Conservation (phyloP, 2,888 invertebrate genomes). For the Uropetala carovei region DNA sequence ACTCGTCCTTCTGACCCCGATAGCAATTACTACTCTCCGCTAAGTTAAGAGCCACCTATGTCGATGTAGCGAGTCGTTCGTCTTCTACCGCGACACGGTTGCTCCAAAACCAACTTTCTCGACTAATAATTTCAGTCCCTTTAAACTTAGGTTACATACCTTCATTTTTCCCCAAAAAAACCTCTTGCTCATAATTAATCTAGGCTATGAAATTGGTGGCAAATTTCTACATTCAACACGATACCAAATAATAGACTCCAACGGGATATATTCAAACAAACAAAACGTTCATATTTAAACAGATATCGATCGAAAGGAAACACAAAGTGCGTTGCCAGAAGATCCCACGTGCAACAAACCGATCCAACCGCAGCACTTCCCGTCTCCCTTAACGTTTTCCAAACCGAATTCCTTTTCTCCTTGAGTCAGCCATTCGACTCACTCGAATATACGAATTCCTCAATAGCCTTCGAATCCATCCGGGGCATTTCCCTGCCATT, state of each 20-base stretch:
- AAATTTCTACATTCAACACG: neutral
- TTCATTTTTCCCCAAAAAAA: neutral
- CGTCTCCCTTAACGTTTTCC: neutral
- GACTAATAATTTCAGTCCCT: neutral
- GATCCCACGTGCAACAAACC: neutral
- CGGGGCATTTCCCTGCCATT: neutral
- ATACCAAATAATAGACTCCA: neutral
- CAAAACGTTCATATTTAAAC: no score
- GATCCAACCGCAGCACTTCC: neutral
- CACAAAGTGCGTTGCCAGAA: no score
- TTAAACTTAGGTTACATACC: neutral
- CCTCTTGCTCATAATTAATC: neutral
- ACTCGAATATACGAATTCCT: neutral
- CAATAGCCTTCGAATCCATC: slow-evolving; percentile 19
- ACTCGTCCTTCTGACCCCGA: slow-evolving; percentile 28
- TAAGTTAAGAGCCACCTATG: neutral
- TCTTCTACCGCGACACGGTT: neutral
- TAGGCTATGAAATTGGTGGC: no score
- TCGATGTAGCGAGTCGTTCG: slow-evolving; percentile 31
- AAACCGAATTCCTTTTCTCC: neutral
- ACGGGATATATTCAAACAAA: neutral
- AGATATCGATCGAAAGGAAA: no score
- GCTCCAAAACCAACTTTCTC: neutral
- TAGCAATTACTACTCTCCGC: slow-evolving; percentile 55
- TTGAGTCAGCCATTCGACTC: neutral